Evolutionary conservation across 1,140 invertebrate species (phyloP).

Genomic region (Temnothorax nylanderi): DNA sequence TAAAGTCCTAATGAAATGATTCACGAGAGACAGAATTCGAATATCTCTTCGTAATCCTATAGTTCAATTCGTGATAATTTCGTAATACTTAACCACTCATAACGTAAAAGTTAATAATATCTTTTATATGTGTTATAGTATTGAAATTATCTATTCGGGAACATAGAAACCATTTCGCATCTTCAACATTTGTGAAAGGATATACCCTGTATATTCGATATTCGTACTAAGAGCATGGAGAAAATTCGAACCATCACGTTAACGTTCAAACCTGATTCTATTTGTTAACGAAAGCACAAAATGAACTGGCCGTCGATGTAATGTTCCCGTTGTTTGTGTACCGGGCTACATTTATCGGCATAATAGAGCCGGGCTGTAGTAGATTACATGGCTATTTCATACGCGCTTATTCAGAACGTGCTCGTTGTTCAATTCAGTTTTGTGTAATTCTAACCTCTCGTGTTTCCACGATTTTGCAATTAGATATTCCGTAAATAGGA

Average conservation of each 20-base stretch:
- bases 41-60: not conserved
- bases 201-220: not conserved
- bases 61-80: not conserved
- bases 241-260: conserved; percentile 39
- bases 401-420: conserved; percentile 51
- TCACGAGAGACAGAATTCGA: not conserved
- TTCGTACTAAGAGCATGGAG: not conserved
- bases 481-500: conserved; percentile 62
- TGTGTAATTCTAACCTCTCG: conserved; percentile 56
- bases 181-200: not conserved
- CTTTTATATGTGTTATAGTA: not conserved
- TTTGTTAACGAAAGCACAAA: conserved; percentile 59
- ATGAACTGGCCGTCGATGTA: conserved; percentile 56
- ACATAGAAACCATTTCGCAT: not conserved
- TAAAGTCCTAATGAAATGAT: not conserved
- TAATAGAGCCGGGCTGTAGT: conserved; percentile 42
- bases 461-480: conserved; percentile 68
- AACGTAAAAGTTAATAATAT: not conserved
- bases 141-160: not conserved
- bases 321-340: conserved; percentile 43
- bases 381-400: conserved; percentile 59
- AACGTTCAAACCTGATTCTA: conserved; percentile 38
- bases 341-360: conserved; percentile 42
- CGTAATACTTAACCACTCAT: too few relatives aligned
- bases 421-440: conserved; percentile 63